Conservation (phyloP, 37 sponge, comb jelly and placozoan genomes). For the Chondrosia reniformis region DNA sequence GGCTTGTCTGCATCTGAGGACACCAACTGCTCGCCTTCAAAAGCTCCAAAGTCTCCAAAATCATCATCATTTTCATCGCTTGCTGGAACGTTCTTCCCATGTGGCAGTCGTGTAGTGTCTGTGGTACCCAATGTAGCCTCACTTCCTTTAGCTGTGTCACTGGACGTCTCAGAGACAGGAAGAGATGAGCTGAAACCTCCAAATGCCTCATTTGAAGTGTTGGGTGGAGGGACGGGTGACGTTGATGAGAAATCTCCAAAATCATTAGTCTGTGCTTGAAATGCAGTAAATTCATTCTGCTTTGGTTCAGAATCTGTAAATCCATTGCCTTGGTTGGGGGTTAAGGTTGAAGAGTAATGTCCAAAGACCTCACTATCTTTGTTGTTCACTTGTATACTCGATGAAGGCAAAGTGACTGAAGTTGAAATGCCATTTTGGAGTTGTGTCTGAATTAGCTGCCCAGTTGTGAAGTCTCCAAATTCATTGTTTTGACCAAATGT, state of each 20-base stretch:
- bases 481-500: not conserved
- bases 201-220: not conserved
- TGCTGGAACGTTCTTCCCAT: not conserved
- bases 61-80: not conserved
- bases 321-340: not conserved
- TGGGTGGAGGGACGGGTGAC: not conserved
- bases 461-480: constrained; percentile 16
- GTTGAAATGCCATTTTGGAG: too few species aligned
- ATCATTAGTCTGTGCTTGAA: not conserved
- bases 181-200: not conserved
- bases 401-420: too few species aligned
- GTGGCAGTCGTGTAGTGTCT: not conserved
- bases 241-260: constrained; percentile 4
- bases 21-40: too few species aligned
- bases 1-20: not conserved
- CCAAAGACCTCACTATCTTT: too few species aligned
- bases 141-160: not conserved
- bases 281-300: not conserved
- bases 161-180: not conserved
- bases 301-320: not conserved
- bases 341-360: not conserved
- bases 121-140: not conserved
- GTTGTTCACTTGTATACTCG: too few species aligned
- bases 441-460: too few species aligned
- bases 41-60: not conserved